A percentile compares a stretch with the other conserved stretches of the same genome.
Conservation (phyloP, 2,797 vertebrate species). For the Aphelocoma californica region DNA sequence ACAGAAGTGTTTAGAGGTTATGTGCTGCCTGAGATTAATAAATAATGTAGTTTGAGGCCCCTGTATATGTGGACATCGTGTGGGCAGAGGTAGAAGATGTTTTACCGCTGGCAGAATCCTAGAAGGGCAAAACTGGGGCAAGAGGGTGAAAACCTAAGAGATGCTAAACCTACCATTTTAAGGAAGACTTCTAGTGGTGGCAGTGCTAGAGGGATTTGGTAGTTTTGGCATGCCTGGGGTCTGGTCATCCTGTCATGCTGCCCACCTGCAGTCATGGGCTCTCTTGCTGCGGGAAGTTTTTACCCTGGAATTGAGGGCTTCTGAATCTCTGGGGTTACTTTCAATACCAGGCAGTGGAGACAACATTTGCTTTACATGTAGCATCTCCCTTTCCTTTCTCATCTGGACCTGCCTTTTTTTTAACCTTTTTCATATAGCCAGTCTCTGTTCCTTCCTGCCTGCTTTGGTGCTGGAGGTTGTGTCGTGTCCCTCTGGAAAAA, state of each 20-base stretch:
- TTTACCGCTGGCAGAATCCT: background rate
- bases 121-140: background rate
- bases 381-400: background rate
- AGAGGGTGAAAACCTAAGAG: background rate
- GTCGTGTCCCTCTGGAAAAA: background rate
- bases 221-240: background rate
- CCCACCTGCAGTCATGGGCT: background rate
- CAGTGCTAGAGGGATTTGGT: background rate
- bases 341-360: background rate
- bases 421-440: accelerated
- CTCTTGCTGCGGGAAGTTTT: background rate
- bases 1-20: background rate
- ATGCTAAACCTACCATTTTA: background rate
- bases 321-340: background rate
- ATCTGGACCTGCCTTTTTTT: background rate
- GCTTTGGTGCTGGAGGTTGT: background rate
- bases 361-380: background rate
- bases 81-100: background rate
- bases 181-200: background rate
- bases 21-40: background rate
- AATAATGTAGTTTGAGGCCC: background rate
- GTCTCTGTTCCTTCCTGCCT: background rate
- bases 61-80: background rate
- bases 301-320: background rate
- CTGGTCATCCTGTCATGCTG: background rate